Conservation (phyloP, 2,113 vertebrate genomes). For the Bambusicola thoracicus region DNA sequence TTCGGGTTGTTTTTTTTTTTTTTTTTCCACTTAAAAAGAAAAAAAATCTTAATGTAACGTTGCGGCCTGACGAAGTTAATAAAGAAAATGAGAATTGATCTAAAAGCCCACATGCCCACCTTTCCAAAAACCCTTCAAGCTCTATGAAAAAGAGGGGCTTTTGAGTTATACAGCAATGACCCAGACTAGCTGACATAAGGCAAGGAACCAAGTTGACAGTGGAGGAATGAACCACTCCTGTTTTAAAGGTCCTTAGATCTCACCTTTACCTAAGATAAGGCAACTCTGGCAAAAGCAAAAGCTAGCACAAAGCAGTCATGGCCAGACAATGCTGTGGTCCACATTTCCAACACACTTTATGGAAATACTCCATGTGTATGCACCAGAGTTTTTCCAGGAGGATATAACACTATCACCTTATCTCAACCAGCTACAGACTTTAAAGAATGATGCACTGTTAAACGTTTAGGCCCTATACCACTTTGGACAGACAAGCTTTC, state of each 20-base stretch:
- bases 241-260: not conserved
- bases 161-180: not conserved
- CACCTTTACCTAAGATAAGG: not conserved
- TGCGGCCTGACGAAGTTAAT: not conserved
- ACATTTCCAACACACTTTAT: not conserved
- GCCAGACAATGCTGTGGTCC: not conserved
- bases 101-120: not conserved
- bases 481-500: not conserved
- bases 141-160: not conserved
- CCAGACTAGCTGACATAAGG: not conserved
- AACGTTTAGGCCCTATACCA: not conserved
- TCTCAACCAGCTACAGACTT: not conserved
- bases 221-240: not conserved
- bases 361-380: rapidly evolving
- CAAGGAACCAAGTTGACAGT: not conserved
- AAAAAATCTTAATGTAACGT: not conserved
- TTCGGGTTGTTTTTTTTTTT: not conserved
- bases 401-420: not conserved
- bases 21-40: not conserved
- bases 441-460: not conserved
- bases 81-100: not conserved
- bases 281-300: not conserved
- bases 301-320: not conserved
- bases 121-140: not conserved
- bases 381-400: not conserved